phyloP scores from a whole-genome alignment of 2,888 invertebrate species.

The Platynereis dumerilii region DNA sequence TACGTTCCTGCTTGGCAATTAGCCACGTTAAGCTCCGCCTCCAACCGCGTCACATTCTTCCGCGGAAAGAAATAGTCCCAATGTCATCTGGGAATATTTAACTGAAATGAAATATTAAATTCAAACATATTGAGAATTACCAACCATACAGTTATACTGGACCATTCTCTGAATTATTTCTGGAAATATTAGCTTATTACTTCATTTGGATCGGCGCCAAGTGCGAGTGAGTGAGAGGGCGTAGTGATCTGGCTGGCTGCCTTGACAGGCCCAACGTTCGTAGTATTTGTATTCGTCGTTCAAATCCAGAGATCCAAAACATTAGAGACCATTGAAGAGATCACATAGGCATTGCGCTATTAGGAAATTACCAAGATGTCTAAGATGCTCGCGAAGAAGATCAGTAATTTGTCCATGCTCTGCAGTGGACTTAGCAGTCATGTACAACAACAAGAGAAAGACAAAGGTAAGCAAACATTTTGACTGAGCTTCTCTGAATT shows the following conservation, averaged over 20 bases:
- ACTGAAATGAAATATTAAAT: too few relatives aligned
- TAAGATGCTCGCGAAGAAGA: constrained; percentile 25
- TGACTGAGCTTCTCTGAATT: background rate
- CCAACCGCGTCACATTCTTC: too few relatives aligned
- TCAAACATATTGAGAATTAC: too few relatives aligned
- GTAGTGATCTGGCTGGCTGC: background rate
- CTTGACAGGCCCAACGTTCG: constrained; percentile 3
- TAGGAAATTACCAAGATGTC: constrained; percentile 24
- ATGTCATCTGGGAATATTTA: too few relatives aligned
- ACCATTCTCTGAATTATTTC: too few relatives aligned
- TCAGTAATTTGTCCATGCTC: constrained; percentile 21
- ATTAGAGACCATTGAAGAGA: background rate
- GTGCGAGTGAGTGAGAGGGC: background rate
- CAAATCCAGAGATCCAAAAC: constrained; percentile 1
- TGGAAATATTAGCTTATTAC: too few relatives aligned
- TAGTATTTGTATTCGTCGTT: constrained; percentile 3
- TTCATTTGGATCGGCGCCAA: too few relatives aligned
- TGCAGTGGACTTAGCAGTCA: constrained; percentile 18
- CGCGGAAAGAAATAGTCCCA: too few relatives aligned
- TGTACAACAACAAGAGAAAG: constrained; percentile 14
- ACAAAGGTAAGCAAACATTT: constrained; percentile 22
- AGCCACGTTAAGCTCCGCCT: too few relatives aligned
- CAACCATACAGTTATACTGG: too few relatives aligned
- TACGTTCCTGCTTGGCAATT: too few relatives aligned
- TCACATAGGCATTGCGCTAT: background rate